Conservation (phyloP, 2,797 vertebrate genomes). For the Mormyrops attenuatus region DNA sequence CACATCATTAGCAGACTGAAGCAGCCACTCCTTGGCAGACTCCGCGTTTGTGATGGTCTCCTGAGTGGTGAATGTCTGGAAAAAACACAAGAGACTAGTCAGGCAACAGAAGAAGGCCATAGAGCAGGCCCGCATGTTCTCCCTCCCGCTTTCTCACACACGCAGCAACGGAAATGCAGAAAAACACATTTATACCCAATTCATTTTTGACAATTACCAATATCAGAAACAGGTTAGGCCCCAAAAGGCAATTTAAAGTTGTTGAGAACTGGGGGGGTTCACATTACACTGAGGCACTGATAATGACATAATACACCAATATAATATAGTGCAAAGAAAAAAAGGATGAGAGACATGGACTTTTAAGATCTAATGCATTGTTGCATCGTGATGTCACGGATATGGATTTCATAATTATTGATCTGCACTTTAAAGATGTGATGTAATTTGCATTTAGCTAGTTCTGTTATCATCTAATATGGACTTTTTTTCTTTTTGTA, state of each 20-base stretch:
- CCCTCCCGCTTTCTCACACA: background rate
- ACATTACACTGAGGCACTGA: background rate
- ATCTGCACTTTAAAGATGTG: background rate
- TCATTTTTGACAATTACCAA: background rate
- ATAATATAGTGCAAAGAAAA: background rate
- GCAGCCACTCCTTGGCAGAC: slow-evolving; percentile 91
- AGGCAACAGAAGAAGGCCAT: background rate
- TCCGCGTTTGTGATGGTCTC: slow-evolving; percentile 97
- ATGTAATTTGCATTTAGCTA: background rate
- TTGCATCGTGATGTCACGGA: background rate
- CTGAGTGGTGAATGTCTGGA: slow-evolving; percentile 90
- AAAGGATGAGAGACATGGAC: background rate
- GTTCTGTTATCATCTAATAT: background rate
- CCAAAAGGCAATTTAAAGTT: background rate
- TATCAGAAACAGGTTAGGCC: background rate
- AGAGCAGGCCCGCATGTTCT: background rate
- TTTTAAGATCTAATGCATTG: background rate
- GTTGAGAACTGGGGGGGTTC: background rate
- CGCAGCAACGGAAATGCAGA: background rate
- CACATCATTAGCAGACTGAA: slow-evolving; percentile 78
- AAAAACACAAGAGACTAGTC: slow-evolving; percentile 2
- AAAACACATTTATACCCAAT: background rate
- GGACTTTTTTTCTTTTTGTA: too few relatives aligned
- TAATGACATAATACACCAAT: background rate
- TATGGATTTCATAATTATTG: background rate